Conservation (phyloP, 2,888 invertebrate genomes). For the Meteorus cinctellus region DNA sequence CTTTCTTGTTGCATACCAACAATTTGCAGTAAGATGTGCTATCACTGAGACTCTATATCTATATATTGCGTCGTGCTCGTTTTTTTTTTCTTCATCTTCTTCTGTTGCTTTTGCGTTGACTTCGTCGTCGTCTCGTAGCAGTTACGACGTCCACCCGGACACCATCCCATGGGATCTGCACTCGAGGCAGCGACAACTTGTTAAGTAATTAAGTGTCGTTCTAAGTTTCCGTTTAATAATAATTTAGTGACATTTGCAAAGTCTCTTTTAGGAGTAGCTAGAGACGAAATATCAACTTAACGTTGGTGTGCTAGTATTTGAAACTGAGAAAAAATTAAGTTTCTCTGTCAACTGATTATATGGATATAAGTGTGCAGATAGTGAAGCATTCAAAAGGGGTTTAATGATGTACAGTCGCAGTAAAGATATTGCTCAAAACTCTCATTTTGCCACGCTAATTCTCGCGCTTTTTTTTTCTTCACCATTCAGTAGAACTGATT, state of each 20-base stretch:
- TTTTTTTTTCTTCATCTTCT: conserved; percentile 36
- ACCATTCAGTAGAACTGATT: conserved; percentile 12
- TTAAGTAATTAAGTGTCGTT: conserved; percentile 68
- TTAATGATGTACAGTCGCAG: conserved; percentile 31
- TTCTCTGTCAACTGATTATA: conserved; percentile 30
- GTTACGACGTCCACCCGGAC: conserved; percentile 19
- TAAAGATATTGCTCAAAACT: conserved; percentile 6
- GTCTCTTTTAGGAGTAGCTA: conserved; percentile 48
- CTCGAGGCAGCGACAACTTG: conserved; percentile 62
- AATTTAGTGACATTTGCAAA: conserved; percentile 65
- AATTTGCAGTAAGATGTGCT: not conserved
- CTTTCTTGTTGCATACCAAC: conserved; percentile 16
- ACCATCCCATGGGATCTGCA: conserved; percentile 51
- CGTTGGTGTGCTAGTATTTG: not conserved
- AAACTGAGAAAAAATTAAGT: not conserved
- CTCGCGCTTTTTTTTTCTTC: not conserved
- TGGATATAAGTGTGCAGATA: not conserved
- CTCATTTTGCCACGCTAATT: not conserved
- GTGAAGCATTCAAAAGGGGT: conserved; percentile 26
- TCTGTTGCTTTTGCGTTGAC: conserved; percentile 31
- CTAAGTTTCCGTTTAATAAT: conserved; percentile 67
- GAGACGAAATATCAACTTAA: conserved; percentile 10
- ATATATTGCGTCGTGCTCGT: conserved; percentile 28
- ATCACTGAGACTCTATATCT: not conserved
- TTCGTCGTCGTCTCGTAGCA: conserved; percentile 42